These are phyloP conservation scores for Disparrhopalites patrizii DNA, from an alignment of 2,888 invertebrate species.

Conservation along the genomic window DNA sequence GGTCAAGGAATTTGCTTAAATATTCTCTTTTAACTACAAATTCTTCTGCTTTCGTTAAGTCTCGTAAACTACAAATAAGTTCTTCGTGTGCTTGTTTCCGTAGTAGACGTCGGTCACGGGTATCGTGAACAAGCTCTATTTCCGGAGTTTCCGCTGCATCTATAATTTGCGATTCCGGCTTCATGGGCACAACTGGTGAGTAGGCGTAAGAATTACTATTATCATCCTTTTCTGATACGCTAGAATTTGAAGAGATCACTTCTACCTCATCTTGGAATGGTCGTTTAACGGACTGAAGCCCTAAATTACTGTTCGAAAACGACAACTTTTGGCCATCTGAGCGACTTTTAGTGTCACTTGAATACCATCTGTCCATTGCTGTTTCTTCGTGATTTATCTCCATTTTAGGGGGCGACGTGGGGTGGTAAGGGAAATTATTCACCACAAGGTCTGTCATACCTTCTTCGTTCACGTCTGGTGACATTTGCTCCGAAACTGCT, in stretches of 20 bases:
- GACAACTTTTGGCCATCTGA: not conserved
- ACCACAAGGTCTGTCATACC: not conserved
- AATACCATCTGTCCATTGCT: conserved; percentile 17
- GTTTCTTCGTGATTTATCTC: conserved; percentile 6
- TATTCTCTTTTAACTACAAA: not conserved
- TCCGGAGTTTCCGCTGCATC: not conserved
- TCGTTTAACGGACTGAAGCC: too few species aligned
- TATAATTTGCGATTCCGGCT: not conserved
- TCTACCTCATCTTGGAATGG: not conserved
- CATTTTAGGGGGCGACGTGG: not conserved
- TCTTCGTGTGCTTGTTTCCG: not conserved
- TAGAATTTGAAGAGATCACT: not conserved
- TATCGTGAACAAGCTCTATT: not conserved
- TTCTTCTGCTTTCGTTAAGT: not conserved
- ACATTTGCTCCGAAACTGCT: not conserved
- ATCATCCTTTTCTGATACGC: not conserved
- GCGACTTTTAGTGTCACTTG: not conserved
- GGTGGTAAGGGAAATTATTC: not conserved
- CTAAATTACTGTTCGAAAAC: not conserved
- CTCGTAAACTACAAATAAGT: not conserved
- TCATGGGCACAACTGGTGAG: not conserved
- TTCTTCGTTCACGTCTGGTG: conserved; percentile 9
- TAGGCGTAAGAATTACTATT: not conserved
- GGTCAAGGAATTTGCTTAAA: conserved; percentile 8
- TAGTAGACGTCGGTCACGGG: not conserved